Base-by-base conservation (phyloP, 2,888 invertebrate species). In the Loripinus fragilis region DNA sequence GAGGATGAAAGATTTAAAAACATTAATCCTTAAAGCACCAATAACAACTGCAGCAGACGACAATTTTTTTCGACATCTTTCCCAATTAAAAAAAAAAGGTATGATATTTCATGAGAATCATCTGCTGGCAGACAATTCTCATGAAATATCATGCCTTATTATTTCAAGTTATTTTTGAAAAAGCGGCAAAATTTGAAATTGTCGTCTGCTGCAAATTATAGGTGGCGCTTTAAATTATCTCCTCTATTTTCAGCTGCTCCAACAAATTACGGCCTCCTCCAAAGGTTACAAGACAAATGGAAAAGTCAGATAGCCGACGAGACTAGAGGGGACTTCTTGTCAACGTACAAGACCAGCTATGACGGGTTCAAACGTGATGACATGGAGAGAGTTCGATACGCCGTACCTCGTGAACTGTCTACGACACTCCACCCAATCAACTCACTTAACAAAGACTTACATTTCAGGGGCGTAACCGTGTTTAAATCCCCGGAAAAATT, bases 251-350 rank as follows among this genome's bases (percentile, higher is more conserved):
- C 86, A 93, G 93, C 90, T 65, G 80, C 76, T 35, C 88, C 92
- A 2, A 93, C 92, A 10, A 93, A 91, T 78, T 93, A 88, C 86
- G 92, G 92, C 12, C 81, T 90, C 67, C 76, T 76, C 0, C 83
- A 87, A 30, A 81, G 83, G n/a, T 80, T 86, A 71, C 85, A 87
- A 73, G 68, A 79, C 0, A 81, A 85, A 67, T 90, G 90, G 90
- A 41, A 68, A 23, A 68, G 81, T 17, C 85, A 89, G 77, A 80
- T 86, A 28, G 90, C 88, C 20, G 85, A 88, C 75, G 88, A 88
- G 71, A 86, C 86, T 0, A 84, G 71, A 48, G 89, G 89, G 45
- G 91, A 92, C 68, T 91, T 86, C 81, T 7, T 74, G 33, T 89
- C 90, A 0, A 91, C 89, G 12, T 91, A 91, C 74, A 78, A 77